Conservation (phyloP, 2,888 invertebrate species). For the Lycia hirtaria region DNA sequence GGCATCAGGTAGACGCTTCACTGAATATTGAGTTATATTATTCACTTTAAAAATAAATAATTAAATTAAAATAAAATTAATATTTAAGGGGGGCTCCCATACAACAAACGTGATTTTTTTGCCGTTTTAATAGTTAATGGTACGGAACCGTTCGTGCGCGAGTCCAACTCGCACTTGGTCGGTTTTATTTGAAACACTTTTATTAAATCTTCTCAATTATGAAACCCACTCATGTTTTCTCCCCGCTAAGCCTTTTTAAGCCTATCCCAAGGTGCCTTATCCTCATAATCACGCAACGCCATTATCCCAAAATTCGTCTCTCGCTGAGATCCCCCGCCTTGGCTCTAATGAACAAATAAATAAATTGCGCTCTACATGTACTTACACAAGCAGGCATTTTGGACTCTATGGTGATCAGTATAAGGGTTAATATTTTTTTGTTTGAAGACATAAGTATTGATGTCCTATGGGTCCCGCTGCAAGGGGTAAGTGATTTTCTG, state of each 20-base stretch:
- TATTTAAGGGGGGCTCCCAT: too few relatives aligned
- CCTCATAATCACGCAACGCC: conserved; percentile 59
- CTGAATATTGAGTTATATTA: too few relatives aligned
- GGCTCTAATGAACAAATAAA: conserved; percentile 82
- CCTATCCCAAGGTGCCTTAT: conserved; percentile 38
- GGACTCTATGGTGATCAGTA: conserved; percentile 24
- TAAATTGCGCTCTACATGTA: conserved; percentile 82
- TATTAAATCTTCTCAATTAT: conserved; percentile 11
- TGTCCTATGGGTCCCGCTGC: conserved; percentile 70
- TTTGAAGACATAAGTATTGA: conserved; percentile 30
- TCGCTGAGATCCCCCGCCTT: conserved; percentile 73
- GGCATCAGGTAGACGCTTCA: too few relatives aligned
- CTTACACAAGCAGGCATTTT: conserved; percentile 55
- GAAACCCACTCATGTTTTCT: conserved; percentile 21
- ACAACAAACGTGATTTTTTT: too few relatives aligned
- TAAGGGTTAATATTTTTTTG: conserved; percentile 35
- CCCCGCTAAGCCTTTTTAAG: conserved; percentile 37
- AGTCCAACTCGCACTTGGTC: too few relatives aligned
- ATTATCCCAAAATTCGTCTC: conserved; percentile 83
- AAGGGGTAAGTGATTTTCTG: conserved; percentile 85
- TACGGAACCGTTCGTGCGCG: too few relatives aligned
- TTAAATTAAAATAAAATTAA: too few relatives aligned
- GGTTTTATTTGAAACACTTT: background rate
- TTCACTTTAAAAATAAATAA: too few relatives aligned
- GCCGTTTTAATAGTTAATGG: too few relatives aligned